phyloP scores from a whole-genome alignment of 2,797 vertebrate genomes.

The Chrosomus eos region DNA sequence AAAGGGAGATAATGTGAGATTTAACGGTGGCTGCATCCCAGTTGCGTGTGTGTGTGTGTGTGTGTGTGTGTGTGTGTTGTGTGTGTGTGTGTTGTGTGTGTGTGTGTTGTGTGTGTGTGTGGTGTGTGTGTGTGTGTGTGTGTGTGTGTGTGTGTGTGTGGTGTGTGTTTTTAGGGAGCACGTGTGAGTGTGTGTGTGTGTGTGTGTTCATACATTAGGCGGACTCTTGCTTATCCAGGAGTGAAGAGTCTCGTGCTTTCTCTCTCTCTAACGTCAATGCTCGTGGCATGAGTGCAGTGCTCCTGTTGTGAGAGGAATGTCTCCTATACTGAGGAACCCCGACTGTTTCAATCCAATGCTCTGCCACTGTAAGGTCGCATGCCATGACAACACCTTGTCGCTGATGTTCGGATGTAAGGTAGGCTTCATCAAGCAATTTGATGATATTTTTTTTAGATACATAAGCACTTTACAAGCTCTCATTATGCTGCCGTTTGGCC shows the following conservation, averaged over 20 bases:
- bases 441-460: neutral
- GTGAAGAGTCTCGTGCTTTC: constrained; percentile 68
- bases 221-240: constrained; percentile 56
- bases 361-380: constrained; percentile 98
- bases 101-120: constrained; percentile 50
- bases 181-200: constrained; percentile 55
- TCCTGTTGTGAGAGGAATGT: constrained; percentile 82
- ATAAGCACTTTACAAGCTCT: neutral
- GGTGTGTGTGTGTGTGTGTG: constrained; percentile 46
- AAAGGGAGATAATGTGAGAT: constrained; percentile 11
- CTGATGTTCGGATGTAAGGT: constrained; percentile 99
- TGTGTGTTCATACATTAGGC: constrained; percentile 43
- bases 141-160: constrained; percentile 11
- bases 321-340: constrained; percentile 86
- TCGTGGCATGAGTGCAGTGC: constrained; percentile 74
- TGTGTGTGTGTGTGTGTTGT: constrained; percentile 27
- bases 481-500: neutral
- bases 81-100: constrained; percentile 56
- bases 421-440: constrained; percentile 68
- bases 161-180: constrained; percentile 42
- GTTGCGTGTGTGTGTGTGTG: constrained; percentile 2
- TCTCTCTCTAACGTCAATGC: constrained; percentile 71
- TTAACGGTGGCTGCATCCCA: constrained; percentile 28
- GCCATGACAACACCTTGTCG: constrained; percentile 92
- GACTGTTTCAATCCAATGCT: constrained; percentile 89